phyloP scores from a whole-genome alignment of 1,140 invertebrate species.

The Hyposmocoma kahamanoa region DNA sequence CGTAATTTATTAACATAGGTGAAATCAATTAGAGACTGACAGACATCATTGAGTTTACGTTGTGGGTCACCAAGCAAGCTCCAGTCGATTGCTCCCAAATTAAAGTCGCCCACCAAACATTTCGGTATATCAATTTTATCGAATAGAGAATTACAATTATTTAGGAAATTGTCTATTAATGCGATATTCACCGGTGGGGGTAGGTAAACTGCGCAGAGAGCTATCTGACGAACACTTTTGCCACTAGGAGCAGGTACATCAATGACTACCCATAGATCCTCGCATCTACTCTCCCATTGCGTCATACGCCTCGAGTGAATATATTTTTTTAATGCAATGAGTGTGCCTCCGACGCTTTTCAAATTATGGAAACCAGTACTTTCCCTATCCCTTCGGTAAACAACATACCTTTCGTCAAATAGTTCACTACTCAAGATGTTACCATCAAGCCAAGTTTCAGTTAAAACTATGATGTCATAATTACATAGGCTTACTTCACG shows the following conservation, averaged over 20 bases:
- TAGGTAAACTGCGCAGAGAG: constrained; percentile 23
- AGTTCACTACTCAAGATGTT: background rate
- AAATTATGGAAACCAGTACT: background rate
- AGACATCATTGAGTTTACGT: background rate
- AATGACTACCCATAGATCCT: constrained; percentile 13
- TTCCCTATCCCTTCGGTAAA: background rate
- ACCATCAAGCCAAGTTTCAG: background rate
- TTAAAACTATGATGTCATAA: background rate
- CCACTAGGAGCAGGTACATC: background rate
- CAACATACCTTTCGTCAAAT: background rate
- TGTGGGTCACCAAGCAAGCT: background rate
- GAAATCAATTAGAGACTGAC: constrained; percentile 7
- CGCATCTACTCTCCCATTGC: constrained; percentile 7
- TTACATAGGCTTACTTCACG: background rate
- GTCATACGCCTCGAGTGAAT: background rate
- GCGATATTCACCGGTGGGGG: constrained; percentile 14
- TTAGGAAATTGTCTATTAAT: constrained; percentile 17
- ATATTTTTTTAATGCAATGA: constrained; percentile 13
- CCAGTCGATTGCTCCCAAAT: constrained; percentile 14
- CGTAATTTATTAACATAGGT: constrained; percentile 8
- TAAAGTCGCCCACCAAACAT: constrained; percentile 26
- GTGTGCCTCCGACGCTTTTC: constrained; percentile 6
- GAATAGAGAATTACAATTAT: constrained; percentile 12
- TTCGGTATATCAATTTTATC: constrained; percentile 2
- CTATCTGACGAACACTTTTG: background rate